phyloP scores from a whole-genome alignment of 1,140 invertebrate genomes.

The Theocolax elegans region DNA sequence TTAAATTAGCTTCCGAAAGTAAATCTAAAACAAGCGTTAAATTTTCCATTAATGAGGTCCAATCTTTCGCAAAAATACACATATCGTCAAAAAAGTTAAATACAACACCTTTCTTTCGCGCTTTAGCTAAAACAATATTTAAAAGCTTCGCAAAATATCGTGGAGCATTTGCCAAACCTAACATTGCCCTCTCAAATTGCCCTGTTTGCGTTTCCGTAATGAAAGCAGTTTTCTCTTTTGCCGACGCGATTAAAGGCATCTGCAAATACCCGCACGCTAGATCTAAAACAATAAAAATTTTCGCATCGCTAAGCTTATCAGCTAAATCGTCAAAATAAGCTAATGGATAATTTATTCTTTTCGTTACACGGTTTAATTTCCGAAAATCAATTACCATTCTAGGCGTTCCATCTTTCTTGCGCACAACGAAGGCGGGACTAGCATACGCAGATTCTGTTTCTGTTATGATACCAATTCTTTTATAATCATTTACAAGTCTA shows the following conservation, averaged over 20 bases:
- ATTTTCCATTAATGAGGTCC: slow-evolving; percentile 42
- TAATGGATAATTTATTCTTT: slow-evolving; percentile 21
- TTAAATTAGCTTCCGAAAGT: too few species aligned
- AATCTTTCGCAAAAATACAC: slow-evolving; percentile 41
- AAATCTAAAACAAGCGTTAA: too few species aligned
- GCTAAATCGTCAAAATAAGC: slow-evolving; percentile 20
- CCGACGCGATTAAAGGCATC: background rate
- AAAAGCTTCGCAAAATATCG: slow-evolving; percentile 31
- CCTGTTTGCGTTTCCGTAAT: slow-evolving; percentile 4
- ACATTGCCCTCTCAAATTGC: too few species aligned
- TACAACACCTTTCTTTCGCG: background rate
- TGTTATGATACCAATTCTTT: too few species aligned
- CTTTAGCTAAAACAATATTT: slow-evolving; percentile 12
- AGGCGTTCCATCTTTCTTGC: too few species aligned
- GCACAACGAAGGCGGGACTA: too few species aligned
- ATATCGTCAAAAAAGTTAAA: slow-evolving; percentile 48
- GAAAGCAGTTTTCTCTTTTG: slow-evolving; percentile 22
- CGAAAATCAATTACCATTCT: too few species aligned
- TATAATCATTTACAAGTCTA: too few species aligned
- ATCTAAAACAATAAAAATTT: background rate
- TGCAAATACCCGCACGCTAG: slow-evolving; percentile 10
- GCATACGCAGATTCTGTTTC: too few species aligned
- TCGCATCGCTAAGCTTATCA: too few species aligned
- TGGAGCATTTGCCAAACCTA: slow-evolving; percentile 11
- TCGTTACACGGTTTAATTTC: too few species aligned